Evolutionary conservation across 2,113 vertebrate species (phyloP), one percentile per base, ranked within the genome.

Genomic region (Sula dactylatra): DNA sequence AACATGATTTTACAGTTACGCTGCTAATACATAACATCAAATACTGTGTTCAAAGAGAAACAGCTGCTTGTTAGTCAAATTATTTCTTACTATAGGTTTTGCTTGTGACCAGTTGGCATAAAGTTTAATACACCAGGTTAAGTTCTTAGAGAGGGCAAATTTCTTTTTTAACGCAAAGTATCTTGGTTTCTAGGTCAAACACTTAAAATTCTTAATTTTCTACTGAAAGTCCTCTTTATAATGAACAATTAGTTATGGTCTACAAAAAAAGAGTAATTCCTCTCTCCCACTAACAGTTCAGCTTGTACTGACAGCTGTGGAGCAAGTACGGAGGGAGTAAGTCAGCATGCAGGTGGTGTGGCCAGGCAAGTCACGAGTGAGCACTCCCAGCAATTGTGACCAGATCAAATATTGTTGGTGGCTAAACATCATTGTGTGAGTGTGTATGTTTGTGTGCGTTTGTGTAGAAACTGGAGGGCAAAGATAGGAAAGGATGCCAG

Each of bases 391-490:
- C 24, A 64, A 16, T 29, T 69, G 4, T 36, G 26, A 81, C 36
- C 18, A 54, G 26, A 45, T 9, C 34, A 76, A 34, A 40, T 11
- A 70, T 4, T 62, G 16, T 6, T n/a, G 29, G 16, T 74, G 47
- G 8, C 14, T 69, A 61, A 65, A 32, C 7, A 31, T 27, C 31
- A 17, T 8, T 25, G 9, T 22, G 13, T 34, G 19, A 16, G 8
- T 13, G 11, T 13, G 17, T 32, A 3, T 7, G 10, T 4, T 44
- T 4, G 11, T 2, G 13, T 16, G 11, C 1, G 0, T 45, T 10
- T 40, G 9, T 44, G 8, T 9, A 49, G 45, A 52, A 93, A 56
- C 61, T 6, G 11, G 16, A 81, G 8, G 13, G 55, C 34, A 52
- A 61, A 34, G 4, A 24, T 11, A 42, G 40, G 40, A 64, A 58